Evolutionary conservation across 1,140 invertebrate species (phyloP).

Genomic region (Penaeus vannamei): DNA sequence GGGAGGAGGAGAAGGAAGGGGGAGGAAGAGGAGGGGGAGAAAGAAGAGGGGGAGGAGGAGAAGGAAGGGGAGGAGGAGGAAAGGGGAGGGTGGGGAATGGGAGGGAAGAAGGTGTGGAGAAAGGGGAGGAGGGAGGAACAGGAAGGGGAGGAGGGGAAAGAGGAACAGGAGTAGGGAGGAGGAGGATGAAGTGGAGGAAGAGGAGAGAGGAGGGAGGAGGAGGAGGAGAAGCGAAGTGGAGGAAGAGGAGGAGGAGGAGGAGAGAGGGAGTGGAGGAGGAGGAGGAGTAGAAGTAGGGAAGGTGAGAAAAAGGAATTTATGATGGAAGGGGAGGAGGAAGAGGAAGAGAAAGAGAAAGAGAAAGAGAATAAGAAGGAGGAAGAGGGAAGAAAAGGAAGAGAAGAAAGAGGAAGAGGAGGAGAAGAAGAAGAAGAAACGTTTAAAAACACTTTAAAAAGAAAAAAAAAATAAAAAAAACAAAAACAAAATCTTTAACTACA

Average conservation of each 20-base stretch:
- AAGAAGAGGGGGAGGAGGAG: not conserved
- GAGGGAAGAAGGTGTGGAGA: not conserved
- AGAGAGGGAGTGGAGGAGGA: not conserved
- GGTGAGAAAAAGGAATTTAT: not conserved
- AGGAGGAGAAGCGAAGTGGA: not conserved
- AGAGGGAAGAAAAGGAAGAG: too few relatives aligned
- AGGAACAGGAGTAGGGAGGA: not conserved
- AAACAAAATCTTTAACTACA: too few relatives aligned
- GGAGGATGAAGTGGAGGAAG: not conserved
- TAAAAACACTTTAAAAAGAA: too few relatives aligned
- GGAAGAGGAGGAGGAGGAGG: not conserved
- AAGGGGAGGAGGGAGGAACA: too few relatives aligned
- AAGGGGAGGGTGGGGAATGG: not conserved
- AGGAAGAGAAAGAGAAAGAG: not conserved
- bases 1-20: not conserved
- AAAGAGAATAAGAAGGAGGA: too few relatives aligned
- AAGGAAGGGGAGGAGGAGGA: not conserved
- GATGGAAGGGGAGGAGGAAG: not conserved
- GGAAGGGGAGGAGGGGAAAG: too few relatives aligned
- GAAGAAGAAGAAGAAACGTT: too few relatives aligned
- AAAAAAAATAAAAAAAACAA: too few relatives aligned
- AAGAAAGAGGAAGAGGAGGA: too few relatives aligned
- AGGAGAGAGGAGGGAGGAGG: not conserved
- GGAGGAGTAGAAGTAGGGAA: not conserved
- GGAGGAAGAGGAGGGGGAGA: not conserved